Percentiles rank a stretch among this genome's conserved stretches.
Conservation (phyloP, 2,113 vertebrate species). For the Oreochromis aureus region DNA sequence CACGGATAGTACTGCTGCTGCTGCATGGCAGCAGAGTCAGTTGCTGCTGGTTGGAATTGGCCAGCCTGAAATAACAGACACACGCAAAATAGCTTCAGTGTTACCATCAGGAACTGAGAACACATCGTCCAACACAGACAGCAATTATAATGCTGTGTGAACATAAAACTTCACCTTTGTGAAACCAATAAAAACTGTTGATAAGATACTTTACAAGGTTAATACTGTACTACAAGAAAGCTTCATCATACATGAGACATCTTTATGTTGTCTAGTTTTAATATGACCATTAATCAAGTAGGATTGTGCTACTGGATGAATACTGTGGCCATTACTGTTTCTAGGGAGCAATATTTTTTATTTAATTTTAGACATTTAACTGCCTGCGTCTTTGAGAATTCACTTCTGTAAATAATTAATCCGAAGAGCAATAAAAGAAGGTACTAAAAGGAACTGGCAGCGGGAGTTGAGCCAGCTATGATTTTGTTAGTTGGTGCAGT, state of each 20-base stretch:
- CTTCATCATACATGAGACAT: not conserved
- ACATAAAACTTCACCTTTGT: not conserved
- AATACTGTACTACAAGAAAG: not conserved
- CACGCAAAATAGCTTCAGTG: not conserved
- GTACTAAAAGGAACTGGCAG: not conserved
- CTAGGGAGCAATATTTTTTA: not conserved
- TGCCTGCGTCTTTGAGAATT: not conserved
- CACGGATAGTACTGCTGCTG: slow-evolving; percentile 84
- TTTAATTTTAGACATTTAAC: not conserved
- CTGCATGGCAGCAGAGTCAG: slow-evolving; percentile 73
- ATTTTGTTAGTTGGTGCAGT: not conserved
- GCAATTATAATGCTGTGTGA: not conserved
- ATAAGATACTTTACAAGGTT: not conserved
- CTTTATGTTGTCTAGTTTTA: not conserved
- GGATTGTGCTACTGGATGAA: not conserved
- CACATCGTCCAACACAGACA: not conserved
- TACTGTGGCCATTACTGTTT: not conserved
- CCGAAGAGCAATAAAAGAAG: not conserved
- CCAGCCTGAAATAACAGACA: slow-evolving; percentile 45
- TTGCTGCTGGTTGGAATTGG: slow-evolving; percentile 73
- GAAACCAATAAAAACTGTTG: not conserved
- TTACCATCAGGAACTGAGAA: not conserved
- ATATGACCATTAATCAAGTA: not conserved
- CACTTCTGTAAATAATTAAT: not conserved
- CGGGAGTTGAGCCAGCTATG: not conserved